Percentiles rank a stretch among this genome's conserved stretches.
Conservation (phyloP, 2,797 vertebrate genomes). For the Botia almorhae region DNA sequence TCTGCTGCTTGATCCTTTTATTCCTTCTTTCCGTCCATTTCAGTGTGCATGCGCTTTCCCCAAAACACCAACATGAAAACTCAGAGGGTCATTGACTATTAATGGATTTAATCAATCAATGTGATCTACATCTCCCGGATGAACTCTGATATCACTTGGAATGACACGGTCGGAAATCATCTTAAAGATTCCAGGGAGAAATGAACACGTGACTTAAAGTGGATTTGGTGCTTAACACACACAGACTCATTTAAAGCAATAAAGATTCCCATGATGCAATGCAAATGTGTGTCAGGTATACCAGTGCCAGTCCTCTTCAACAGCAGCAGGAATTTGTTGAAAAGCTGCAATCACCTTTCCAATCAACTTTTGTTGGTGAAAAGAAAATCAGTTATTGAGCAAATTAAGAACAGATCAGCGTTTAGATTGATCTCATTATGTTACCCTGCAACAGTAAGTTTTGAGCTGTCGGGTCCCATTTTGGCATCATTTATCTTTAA, state of each 20-base stretch:
- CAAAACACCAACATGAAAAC: slow-evolving; percentile 38
- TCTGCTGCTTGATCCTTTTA: slow-evolving; percentile 17
- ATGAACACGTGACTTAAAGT: slow-evolving; percentile 6
- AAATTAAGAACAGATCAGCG: too few relatives aligned
- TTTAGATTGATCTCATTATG: too few relatives aligned
- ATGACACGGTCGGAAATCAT: slow-evolving; percentile 5
- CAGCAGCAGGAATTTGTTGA: too few relatives aligned
- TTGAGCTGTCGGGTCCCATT: too few relatives aligned
- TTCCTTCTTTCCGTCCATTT: slow-evolving; percentile 20
- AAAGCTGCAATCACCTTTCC: too few relatives aligned
- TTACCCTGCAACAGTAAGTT: too few relatives aligned
- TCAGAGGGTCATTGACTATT: slow-evolving; percentile 28
- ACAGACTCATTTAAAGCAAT: background rate
- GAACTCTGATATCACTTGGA: slow-evolving; percentile 34
- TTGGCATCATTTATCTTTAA: too few relatives aligned
- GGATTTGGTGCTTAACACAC: slow-evolving; percentile 18
- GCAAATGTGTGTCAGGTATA: background rate
- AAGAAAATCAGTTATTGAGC: too few relatives aligned
- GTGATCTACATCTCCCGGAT: background rate
- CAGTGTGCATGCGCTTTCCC: slow-evolving; percentile 12
- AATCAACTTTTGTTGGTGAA: too few relatives aligned
- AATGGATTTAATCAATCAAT: slow-evolving; percentile 29
- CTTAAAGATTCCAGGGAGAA: slow-evolving; percentile 23
- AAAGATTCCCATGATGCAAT: background rate
- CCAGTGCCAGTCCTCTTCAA: background rate